Base-by-base conservation (phyloP, 2,113 vertebrate species). In the Mystacornis crossleyi region DNA sequence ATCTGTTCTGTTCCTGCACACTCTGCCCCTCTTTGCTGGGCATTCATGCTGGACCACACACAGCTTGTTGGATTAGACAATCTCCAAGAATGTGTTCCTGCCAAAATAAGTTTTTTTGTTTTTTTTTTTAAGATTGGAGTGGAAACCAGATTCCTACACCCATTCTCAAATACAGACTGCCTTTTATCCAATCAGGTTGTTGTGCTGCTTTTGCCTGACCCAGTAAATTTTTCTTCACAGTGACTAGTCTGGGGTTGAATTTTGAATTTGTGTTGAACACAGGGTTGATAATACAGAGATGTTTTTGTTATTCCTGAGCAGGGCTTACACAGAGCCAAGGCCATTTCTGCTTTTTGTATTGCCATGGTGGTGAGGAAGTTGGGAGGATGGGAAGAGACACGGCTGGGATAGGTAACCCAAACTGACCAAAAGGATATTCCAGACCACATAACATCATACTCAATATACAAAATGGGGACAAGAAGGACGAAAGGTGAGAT, bases 291-390 rank as follows among this genome's bases (percentile, higher is more conserved):
- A 75, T 1, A 40, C 14, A 31, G 9, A 29, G 7, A 25, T 34
- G 17, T 8, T 34, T 51, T 47, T 18, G 4, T 54, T 69, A 75
- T 3, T 54, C 47, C 14, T 61, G 29, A 69, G 47, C 17, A 75
- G 4, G 10, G 40, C 8, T 60, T 60, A 29, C n/a, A 66, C 13
- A 53, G 24, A 66, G 24, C 23, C 38, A 53, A 38, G 40, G 29
- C 7, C 3, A 3, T 38, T 25, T 19, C 64, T 54, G 23, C 2
- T 38, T 17, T 45, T 20, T 2, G 2, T 45, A 29, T 18, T 53
- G 5, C 16, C 10, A n/a, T 0, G 0, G 33, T 66, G 28, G 9
- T 13, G 1, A 53, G 9, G 10, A 82, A 47, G 16, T 1, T 38
- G 19, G 9, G 8, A 53, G 13, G 29, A 0, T 53, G 33, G 4